Evolutionary conservation across 2,888 invertebrate genomes (phyloP).

Genomic region (Lycia hirtaria): DNA sequence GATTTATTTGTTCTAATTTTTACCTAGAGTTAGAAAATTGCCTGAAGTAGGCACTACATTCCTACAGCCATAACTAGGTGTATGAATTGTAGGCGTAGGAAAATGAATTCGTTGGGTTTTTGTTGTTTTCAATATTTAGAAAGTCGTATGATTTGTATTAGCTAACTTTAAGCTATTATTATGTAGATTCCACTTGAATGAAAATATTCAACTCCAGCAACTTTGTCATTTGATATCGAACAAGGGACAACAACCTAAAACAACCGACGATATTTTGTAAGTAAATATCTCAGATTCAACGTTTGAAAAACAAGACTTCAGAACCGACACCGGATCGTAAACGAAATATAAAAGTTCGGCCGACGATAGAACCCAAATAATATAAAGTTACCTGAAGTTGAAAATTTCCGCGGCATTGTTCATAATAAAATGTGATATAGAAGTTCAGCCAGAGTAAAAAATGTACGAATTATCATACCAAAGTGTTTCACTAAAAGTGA

Average conservation of each 20-base stretch:
- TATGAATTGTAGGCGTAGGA: too few species aligned
- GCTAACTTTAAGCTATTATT: neutral
- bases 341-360: constrained; percentile 25
- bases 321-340: constrained; percentile 26
- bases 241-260: constrained; percentile 7
- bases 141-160: too few species aligned
- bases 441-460: constrained; percentile 10
- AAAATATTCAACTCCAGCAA: neutral
- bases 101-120: too few species aligned
- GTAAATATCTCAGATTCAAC: constrained; percentile 16
- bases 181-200: too few species aligned
- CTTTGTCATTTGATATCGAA: constrained; percentile 8
- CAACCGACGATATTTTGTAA: constrained; percentile 14
- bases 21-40: too few species aligned
- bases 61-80: too few species aligned
- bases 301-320: constrained; percentile 22
- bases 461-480: neutral
- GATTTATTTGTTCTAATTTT: too few species aligned
- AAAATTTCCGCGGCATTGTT: constrained; percentile 15
- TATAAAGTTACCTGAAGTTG: constrained; percentile 24
- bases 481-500: too few species aligned
- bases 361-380: constrained; percentile 20
- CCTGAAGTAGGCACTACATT: too few species aligned
- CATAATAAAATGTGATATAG: constrained; percentile 7
- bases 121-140: too few species aligned